Evolutionary conservation across 2,797 vertebrate genomes (phyloP).

Genomic region (Melanotaenia maccullochi): DNA sequence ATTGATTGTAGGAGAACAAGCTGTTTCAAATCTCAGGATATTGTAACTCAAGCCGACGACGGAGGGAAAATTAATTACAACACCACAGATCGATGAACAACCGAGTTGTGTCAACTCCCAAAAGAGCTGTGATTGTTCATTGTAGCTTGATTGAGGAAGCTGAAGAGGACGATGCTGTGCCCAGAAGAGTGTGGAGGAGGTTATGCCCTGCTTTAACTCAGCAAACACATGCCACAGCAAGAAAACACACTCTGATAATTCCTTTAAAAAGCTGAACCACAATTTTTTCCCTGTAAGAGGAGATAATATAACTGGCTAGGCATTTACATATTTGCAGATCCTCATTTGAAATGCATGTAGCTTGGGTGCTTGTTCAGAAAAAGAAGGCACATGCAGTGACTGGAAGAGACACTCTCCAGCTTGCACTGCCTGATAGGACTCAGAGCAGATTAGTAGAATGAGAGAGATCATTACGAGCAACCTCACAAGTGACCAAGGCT

Average conservation of each 20-base stretch:
- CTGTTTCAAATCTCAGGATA: constrained; percentile 72
- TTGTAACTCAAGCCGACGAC: constrained; percentile 75
- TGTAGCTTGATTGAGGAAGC: constrained; percentile 64
- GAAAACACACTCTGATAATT: constrained; percentile 35
- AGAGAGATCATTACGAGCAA: constrained; percentile 69
- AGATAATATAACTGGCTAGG: constrained; percentile 27
- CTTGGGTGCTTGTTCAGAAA: constrained; percentile 12
- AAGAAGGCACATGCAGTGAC: constrained; percentile 34
- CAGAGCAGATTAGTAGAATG: constrained; percentile 72
- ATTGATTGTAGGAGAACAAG: constrained; percentile 69
- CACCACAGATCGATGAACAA: constrained; percentile 81
- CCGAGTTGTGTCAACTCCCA: constrained; percentile 77
- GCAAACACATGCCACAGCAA: constrained; percentile 38
- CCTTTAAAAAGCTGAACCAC: constrained; percentile 31
- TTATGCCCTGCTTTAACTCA: constrained; percentile 52
- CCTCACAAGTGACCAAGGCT: constrained; percentile 70
- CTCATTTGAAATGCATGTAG: constrained; percentile 47
- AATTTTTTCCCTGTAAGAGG: constrained; percentile 7
- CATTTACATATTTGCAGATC: constrained; percentile 38
- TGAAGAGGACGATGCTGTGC: constrained; percentile 36
- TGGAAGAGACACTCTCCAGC: constrained; percentile 49
- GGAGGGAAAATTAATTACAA: constrained; percentile 83
- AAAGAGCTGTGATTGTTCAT: constrained; percentile 76
- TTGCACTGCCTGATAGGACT: constrained; percentile 57
- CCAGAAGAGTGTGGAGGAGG: constrained; percentile 40